These are phyloP conservation scores for Ectropis grisescens DNA, from an alignment of 1,140 invertebrate species.

Conservation along the genomic window DNA sequence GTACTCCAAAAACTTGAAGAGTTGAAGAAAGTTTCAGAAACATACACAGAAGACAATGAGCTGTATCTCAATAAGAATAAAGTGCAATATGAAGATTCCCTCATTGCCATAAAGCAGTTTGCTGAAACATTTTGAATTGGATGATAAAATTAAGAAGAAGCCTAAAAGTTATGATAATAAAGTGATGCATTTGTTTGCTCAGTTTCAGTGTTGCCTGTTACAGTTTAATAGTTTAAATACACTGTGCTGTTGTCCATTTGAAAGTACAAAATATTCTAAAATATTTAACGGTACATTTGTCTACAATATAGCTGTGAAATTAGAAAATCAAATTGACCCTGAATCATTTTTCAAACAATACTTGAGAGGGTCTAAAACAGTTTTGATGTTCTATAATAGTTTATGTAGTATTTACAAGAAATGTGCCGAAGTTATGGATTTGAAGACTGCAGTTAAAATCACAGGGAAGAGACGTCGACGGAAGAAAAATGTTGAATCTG, in stretches of 20 bases:
- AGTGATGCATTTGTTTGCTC: constrained; percentile 77
- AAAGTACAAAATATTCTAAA: constrained; percentile 66
- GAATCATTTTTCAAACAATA: constrained; percentile 66
- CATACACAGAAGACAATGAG: constrained; percentile 17
- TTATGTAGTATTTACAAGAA: constrained; percentile 32
- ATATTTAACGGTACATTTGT: constrained; percentile 80
- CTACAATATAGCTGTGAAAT: constrained; percentile 77
- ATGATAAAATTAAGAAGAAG: constrained; percentile 71
- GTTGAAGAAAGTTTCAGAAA: constrained; percentile 31
- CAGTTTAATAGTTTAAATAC: constrained; percentile 76
- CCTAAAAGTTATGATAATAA: constrained; percentile 73
- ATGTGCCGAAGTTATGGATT: constrained; percentile 25
- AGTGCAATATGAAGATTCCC: constrained; percentile 71
- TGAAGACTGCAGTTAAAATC: constrained; percentile 19
- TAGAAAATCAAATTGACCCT: constrained; percentile 69
- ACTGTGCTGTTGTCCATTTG: constrained; percentile 72
- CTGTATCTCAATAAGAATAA: constrained; percentile 59
- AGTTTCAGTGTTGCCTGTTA: constrained; percentile 79
- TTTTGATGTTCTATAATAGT: constrained; percentile 62
- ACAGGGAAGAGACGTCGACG: constrained; percentile 24
- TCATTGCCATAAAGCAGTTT: constrained; percentile 73
- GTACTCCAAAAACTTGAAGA: constrained; percentile 43
- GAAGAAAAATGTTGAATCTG: constrained; percentile 25
- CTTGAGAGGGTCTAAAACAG: constrained; percentile 60
- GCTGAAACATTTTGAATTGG: constrained; percentile 75